Evolutionary conservation across 2,113 vertebrate genomes (phyloP).

Genomic region (Cavia aperea): DNA sequence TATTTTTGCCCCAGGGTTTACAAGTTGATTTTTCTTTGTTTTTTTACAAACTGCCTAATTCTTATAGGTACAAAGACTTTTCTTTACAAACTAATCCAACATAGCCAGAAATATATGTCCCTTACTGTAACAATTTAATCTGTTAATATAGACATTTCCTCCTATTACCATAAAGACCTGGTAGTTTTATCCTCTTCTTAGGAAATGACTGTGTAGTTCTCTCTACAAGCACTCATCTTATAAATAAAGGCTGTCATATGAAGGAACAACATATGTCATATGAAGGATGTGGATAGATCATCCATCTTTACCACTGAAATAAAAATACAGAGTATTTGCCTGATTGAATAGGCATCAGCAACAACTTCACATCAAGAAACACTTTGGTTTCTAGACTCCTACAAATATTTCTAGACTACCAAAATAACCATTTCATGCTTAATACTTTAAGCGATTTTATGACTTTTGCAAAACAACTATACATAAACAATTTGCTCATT

Average conservation of each 20-base stretch:
- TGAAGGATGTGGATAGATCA: background rate
- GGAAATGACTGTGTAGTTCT: background rate
- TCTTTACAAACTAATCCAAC: slow-evolving; percentile 37
- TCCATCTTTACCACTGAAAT: background rate
- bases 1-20: background rate
- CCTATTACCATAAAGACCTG: background rate
- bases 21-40: background rate
- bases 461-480: slow-evolving; percentile 51
- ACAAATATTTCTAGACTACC: slow-evolving; percentile 22
- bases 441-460: slow-evolving; percentile 44
- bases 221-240: background rate
- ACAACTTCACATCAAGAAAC: background rate
- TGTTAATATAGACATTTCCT: slow-evolving; percentile 33
- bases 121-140: slow-evolving; percentile 11
- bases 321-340: background rate
- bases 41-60: background rate
- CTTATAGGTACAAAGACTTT: background rate
- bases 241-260: slow-evolving; percentile 8
- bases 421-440: slow-evolving; percentile 46
- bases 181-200: slow-evolving; percentile 18
- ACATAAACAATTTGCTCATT: slow-evolving; percentile 50
- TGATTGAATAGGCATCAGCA: background rate
- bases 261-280: background rate
- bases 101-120: background rate
- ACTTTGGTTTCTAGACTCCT: slow-evolving; percentile 29